Evolutionary conservation across 2,113 vertebrate genomes (phyloP), one percentile per base, ranked within the genome.

Genomic region (Hyperopisus bebe): DNA sequence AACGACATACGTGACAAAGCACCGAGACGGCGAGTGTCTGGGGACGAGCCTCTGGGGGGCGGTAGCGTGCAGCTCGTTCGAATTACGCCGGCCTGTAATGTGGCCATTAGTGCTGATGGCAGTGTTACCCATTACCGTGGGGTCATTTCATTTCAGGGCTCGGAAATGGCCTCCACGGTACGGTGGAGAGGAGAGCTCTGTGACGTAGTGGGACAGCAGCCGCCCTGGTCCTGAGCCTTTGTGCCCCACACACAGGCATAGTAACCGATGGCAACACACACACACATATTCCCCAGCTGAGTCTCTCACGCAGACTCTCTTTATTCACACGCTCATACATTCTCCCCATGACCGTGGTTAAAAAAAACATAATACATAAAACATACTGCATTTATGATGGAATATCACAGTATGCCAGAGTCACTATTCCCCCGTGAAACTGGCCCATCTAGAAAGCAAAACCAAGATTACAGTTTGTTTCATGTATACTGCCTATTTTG

Each of bases 81-180:
- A 24, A 46, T 44, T 44, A 47, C 21, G n/a, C 44, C 82, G 27
- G 35, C 82, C 82, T 47, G 44, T 84, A 84, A 84, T 84, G 82
- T 11, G 21, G 42, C 82, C 82, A 84, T 84, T 84, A 47, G 17
- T 5, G 35, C 44, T 47, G 82, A 84, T 84, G 82, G 82, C 44
- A 84, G 35, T n/a, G 44, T 84, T 84, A 47, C 44, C 82, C 44
- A 84, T 84, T 84, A 84, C 82, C 24, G 3, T n/a, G 44, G 21
- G 82, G n/a, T 46, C 82, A n/a, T 84, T 84, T 84, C 82, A 84
- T 84, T 47, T n/a, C 21, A n/a, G 82, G 19, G 19, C 82, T n/a
- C 1, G 82, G 82, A 84, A 84, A 84, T 8, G 42, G 21, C 82
- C 24, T 46, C 82, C 21, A 8, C 5, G 3, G n/a, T 70, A 31